Evolutionary conservation across 1,140 invertebrate species (phyloP), one percentile per base, ranked within the genome.

Genomic region (Musca domestica): DNA sequence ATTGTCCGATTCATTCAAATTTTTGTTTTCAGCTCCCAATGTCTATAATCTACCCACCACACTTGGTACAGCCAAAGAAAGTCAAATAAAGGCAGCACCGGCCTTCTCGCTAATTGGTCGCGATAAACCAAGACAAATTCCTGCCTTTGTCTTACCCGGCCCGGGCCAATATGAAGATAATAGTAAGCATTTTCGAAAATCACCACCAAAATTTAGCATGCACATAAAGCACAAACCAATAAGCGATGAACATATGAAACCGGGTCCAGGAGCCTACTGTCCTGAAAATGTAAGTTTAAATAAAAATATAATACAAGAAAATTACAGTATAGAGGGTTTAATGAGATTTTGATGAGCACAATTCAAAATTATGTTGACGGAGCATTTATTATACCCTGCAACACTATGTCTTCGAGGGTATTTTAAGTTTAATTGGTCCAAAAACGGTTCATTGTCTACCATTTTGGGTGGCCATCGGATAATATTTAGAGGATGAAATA

Each of bases 191-290:
- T 74, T 85, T 34, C 86, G 87, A 69, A 86, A 87, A 71, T 89
- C 92, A 72, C 87, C 92, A 52, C 95, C 95, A 1, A 86, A 90
- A 48, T 97, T 94, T 80, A 93, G 92, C 22, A 92, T 98, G 72
- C 91, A 91, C 41, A 88, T 88, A 22, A 86, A 94, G 34, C 92
- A 89, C 74, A 87, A 88, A 71, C 81, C 91, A 52, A 91, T 92
- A 0, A 86, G 86, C 6, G 93, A 91, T 83, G 88, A 87, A 56
- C 87, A 88, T 64, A 69, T 87, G 81, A 84, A 94, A 76, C 95
- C 95, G 48, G 95, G 94, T 71, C 95, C 95, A 48, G 95, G 94
- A 70, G 92, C 93, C 66, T 93, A 97, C 79, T 93, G 88, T 56
- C 94, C 94, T 46, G 94, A 97, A 87, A 95, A 94, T 87, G 95